Base-by-base conservation (phyloP, 2,888 invertebrate genomes). In the Camptogramma bilineatum region DNA sequence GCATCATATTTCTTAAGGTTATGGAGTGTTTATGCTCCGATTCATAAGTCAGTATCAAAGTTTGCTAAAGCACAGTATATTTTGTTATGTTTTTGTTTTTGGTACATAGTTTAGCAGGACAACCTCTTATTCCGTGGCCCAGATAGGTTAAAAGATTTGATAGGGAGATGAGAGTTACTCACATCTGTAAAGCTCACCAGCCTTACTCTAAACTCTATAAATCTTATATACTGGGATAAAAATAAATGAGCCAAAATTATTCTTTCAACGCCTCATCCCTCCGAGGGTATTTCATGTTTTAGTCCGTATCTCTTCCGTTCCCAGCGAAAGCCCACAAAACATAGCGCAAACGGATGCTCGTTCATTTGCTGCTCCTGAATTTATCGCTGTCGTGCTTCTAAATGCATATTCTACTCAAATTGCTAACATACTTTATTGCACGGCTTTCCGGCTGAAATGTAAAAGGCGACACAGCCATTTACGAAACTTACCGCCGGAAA, bases 371-470 rank as follows among this genome's bases (percentile, higher is more conserved):
- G 77, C 69, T 72, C 67, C 74, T 77, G 76, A 81, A 86, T 85
- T 86, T 86, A 86, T 85, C 71, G 81, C 79, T 80, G 81, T 81
- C 83, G 80, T 76, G 79, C 77, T 69, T 77, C 82, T 82, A 84
- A 85, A 86, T 86, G 84, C 85, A 85, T 85, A 86, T 85, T 85
- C 82, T 81, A 76, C 81, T 77, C 78, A 81, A 83, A 85, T 83
- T 81, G 82, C 82, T 76, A 76, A 78, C 79, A 79, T 82, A 79
- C 80, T 84, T 80, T 83, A 84, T 83, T 76, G 79, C 81, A 74
- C 64, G 77, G 77, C 79, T 81, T 84, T 78, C 73, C 75, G 13
- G 77, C 74, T 74, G 76, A 76, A 79, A 82, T 80, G 78, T 83
- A 78, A 81, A 82, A 80, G 70, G 73, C 74, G 76, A 77, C 77